Evolutionary conservation across 2,888 invertebrate genomes (phyloP), one percentile per base, ranked within the genome.

Genomic region (Drosophila anomalipes): DNA sequence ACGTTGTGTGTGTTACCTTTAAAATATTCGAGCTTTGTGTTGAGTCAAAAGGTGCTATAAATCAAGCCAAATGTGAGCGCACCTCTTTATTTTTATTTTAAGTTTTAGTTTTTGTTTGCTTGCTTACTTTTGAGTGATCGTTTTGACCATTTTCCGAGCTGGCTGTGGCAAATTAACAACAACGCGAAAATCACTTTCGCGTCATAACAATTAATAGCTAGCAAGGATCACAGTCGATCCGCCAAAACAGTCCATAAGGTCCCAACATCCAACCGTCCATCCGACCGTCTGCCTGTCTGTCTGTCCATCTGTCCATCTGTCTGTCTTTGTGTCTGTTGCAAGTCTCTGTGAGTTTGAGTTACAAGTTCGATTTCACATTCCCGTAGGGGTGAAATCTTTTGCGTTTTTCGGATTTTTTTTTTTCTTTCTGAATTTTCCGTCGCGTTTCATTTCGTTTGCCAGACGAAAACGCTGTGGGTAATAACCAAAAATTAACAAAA

Each of bases 401-500:
- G 65, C 62, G 59, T 73, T 79, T 81, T 49, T 37, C 6, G 39
- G 9, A 3, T 63, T 62, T 61, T 52, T 62, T 61, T 52, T 60
- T 66, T 35, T 56, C 4, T 54, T 14, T 56, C 75, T 60, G 39
- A 47, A 37, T 66, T 69, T 61, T 58, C 59, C 41, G 30, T 71
- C 66, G 86, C 86, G 82, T 86, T 86, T 75, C 54, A 63, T 74
- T 75, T 73, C 47, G 51, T 72, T 76, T 57, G 74, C 72, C 64
- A 26, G 47, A 47, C 26, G 57, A 76, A 83, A 83, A 82, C 83
- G 85, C 83, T 89, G 88, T 89, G 85, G 86, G 89, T 91, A 89
- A 89, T 88, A 91, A 91, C 86, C 90, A 90, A 90, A 89, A 89
- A 89, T 89, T 91, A 89, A 86, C 83, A 91, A 82, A 89, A 91